These are phyloP conservation scores for Terrapene triunguis DNA, from an alignment of 2,113 vertebrate species.

Conservation along the genomic window DNA sequence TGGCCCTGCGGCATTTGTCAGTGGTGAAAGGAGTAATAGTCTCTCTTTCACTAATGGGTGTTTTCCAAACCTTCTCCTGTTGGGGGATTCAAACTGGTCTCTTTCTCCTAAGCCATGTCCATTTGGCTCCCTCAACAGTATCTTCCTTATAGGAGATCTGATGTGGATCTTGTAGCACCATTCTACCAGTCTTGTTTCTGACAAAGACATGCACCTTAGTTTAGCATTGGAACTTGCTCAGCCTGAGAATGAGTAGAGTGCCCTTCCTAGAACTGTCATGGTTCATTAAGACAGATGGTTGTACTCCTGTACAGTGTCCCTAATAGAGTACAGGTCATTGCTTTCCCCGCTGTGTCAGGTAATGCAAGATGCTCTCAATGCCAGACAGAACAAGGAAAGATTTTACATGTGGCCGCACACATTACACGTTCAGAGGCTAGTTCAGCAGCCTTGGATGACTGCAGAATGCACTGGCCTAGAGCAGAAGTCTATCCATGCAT, in stretches of 20 bases:
- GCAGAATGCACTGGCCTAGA: not conserved
- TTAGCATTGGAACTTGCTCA: not conserved
- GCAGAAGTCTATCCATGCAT: not conserved
- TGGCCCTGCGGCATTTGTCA: conserved; percentile 55
- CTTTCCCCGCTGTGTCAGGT: not conserved
- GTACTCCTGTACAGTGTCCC: not conserved
- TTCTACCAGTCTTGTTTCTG: not conserved
- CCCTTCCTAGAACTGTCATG: not conserved
- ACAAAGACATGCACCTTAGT: not conserved
- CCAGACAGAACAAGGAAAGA: not conserved
- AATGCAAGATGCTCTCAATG: not conserved
- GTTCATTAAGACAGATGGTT: not conserved
- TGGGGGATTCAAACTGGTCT: not conserved
- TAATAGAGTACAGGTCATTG: conserved; percentile 17
- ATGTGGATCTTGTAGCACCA: not conserved
- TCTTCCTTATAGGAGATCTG: not conserved
- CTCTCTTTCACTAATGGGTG: conserved; percentile 42
- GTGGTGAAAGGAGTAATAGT: not conserved
- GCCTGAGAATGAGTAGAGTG: not conserved
- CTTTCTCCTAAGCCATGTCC: not conserved
- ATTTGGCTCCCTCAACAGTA: not conserved
- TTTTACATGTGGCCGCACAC: not conserved
- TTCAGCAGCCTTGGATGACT: not conserved
- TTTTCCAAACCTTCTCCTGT: not conserved
- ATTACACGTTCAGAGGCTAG: not conserved